Evolutionary conservation across 2,113 vertebrate species (phyloP).

Genomic region (Pseudolaguvia tuberculata): DNA sequence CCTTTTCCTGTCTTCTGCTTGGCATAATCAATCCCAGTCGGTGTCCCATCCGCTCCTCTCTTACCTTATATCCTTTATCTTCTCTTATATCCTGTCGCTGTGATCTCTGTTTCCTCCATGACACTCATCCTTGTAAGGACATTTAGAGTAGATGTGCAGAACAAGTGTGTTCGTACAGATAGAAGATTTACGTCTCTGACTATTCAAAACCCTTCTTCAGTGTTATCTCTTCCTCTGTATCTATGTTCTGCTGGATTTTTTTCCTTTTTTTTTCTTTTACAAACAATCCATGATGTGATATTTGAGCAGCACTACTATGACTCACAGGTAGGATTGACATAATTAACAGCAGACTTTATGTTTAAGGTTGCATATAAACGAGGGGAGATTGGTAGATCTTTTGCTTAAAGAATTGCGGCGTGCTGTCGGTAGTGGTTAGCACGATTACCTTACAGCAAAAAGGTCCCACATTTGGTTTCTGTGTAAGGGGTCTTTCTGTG

Average conservation of each 20-base stretch:
- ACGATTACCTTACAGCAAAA: too few relatives aligned
- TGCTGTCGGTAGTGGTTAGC: too few relatives aligned
- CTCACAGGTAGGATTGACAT: conserved; percentile 4
- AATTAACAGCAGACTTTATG: conserved; percentile 4
- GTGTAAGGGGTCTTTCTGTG: too few relatives aligned
- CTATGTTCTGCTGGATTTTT: conserved; percentile 6
- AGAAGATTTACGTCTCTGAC: conserved; percentile 22
- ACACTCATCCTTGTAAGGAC: conserved; percentile 19
- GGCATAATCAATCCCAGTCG: conserved; percentile 41
- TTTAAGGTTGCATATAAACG: neutral
- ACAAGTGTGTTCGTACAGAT: conserved; percentile 35
- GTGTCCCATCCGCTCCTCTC: neutral
- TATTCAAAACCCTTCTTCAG: conserved; percentile 1
- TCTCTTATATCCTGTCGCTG: conserved; percentile 45
- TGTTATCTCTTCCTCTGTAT: conserved; percentile 27
- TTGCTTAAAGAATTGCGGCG: neutral
- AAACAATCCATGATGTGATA: conserved; percentile 21
- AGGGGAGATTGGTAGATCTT: neutral
- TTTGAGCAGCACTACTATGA: neutral
- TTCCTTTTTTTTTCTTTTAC: neutral
- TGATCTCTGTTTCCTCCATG: conserved; percentile 13
- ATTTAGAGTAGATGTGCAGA: conserved; percentile 18
- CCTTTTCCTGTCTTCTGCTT: conserved; percentile 32
- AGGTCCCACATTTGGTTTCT: too few relatives aligned
- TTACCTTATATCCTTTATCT: conserved; percentile 20